Base-by-base conservation (phyloP, 2,888 invertebrate species). In the Melanostoma scalare region DNA sequence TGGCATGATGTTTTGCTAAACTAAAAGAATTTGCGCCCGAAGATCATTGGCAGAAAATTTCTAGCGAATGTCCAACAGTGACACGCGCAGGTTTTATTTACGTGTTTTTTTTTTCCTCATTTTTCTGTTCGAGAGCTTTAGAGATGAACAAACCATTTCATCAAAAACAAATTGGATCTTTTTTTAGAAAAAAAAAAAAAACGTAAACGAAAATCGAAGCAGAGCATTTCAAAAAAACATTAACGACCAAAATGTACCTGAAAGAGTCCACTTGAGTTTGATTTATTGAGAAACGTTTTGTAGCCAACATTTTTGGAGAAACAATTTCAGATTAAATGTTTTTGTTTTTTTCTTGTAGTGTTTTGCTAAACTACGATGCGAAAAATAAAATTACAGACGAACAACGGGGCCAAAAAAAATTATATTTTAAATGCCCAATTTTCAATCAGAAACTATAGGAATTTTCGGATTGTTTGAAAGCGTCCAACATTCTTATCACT, bases 51-150 rank as follows among this genome's bases (percentile, higher is more conserved):
- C 36, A 31, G 55, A 55, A 55, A 63, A 53, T 73, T 46, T 61
- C 31, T 35, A 46, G 52, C 36, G 36, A n/a, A 40, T 55, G 76
- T 60, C 55, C 48, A 60, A 38, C n/a, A 63, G 53, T 38, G 79
- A 80, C 79, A 80, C 79, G 74, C 74, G 79, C 69, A 30, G 6
- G 40, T 74, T 68, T 20, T 79, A 63, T 79, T 79, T 74, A 74
- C 20, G 20, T 69, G 61, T 30, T 30, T 60, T 55, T 65, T 48
- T 38, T 67, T 44, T 35, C 4, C 31, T 31, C 4, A 3, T 56
- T 48, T 61, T 71, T 53, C 35, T 31, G 10, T 35, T n/a, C 20
- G n/a, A 35, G 9, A 35, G 31, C 42, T 61, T 52, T 20, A 20
- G 20, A 20, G 20, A 20, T 20, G 6, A 60, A n/a, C 9, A 68